Base-by-base conservation (phyloP, 2,113 vertebrate genomes). In the Tachysurus vachellii region DNA sequence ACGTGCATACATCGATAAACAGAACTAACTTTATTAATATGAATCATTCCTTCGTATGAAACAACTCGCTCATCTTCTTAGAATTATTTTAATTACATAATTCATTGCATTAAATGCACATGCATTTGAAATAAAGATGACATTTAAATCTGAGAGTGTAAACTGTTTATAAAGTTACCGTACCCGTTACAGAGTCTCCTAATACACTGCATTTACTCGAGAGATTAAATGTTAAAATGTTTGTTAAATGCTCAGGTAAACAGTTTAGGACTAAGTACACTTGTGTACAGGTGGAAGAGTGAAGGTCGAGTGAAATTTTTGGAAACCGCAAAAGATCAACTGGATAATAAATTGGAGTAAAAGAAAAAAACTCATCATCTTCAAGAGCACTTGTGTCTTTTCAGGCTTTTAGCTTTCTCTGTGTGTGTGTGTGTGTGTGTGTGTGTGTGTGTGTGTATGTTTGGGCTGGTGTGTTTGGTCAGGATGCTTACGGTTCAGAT, bases 401-500 rank as follows among this genome's bases (percentile, higher is more conserved):
- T 75, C 70, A 62, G 17, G 56, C 70, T n/a, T 64, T 4, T 44
- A 23, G 36, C 36, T 47, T 42, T 56, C n/a, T 54, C 28, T 71
- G 17, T 70, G 64, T 54, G 28, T 64, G 23, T 28, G 61, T 83
- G 47, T 44, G 53, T 56, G 64, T 71, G 17, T 70, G 64, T 54
- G 28, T 64, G 23, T 28, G 61, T 83, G 53, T 71, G 17, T 70
- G 64, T 54, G 28, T 64, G 23, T 28, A 44, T 83, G 59, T 73
- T 36, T n/a, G 23, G 31, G 71, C 71, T 62, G 44, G 13, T 28
- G 75, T 79, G 79, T 73, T 80, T 71, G 64, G 62, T 82, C 85
- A 86, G 85, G 85, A 86, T 81, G 50, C 85, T 86, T 62, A 57
- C n/a, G 5, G 5, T 26, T 85, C 84, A 62, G 70, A 85, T 62